phyloP scores from a whole-genome alignment of 2,888 invertebrate genomes.

The Steinernema hermaphroditum region DNA sequence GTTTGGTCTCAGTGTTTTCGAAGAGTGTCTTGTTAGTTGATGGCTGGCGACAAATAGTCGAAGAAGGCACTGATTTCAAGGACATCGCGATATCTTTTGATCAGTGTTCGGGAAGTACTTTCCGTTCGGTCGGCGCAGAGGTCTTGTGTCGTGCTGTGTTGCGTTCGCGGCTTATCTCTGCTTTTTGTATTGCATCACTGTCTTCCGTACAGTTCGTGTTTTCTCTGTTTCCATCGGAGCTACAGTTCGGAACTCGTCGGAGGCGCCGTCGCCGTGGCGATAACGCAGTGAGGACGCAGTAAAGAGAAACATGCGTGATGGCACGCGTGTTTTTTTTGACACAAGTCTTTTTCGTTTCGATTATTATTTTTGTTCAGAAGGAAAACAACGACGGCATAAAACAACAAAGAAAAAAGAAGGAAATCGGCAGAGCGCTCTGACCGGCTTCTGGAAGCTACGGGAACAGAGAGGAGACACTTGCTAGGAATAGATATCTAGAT shows the following conservation, averaged over 20 bases:
- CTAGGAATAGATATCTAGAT: slow-evolving; percentile 7
- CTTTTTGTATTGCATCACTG: neutral
- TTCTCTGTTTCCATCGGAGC: neutral
- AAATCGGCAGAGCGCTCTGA: slow-evolving; percentile 30
- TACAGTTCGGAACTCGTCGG: neutral
- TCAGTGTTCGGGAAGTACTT: neutral
- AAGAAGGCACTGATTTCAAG: too few species aligned
- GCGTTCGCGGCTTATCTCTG: neutral
- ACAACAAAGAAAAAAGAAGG: slow-evolving; percentile 20
- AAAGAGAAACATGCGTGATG: neutral
- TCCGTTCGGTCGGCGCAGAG: neutral
- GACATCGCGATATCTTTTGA: too few species aligned
- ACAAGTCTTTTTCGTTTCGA: neutral
- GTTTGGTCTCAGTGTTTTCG: too few species aligned
- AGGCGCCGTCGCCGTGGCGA: neutral
- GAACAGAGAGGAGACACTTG: slow-evolving; percentile 19
- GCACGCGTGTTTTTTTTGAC: neutral
- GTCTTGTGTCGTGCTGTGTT: neutral
- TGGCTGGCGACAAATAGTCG: too few species aligned
- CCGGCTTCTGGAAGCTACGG: slow-evolving; percentile 7
- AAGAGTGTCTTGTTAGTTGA: too few species aligned
- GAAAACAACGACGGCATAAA: slow-evolving; percentile 26
- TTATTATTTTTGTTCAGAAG: slow-evolving; percentile 14
- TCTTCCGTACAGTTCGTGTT: neutral
- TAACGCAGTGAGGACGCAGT: neutral